Evolutionary conservation across 2,888 invertebrate genomes (phyloP).

Genomic region (Altica lythri): DNA sequence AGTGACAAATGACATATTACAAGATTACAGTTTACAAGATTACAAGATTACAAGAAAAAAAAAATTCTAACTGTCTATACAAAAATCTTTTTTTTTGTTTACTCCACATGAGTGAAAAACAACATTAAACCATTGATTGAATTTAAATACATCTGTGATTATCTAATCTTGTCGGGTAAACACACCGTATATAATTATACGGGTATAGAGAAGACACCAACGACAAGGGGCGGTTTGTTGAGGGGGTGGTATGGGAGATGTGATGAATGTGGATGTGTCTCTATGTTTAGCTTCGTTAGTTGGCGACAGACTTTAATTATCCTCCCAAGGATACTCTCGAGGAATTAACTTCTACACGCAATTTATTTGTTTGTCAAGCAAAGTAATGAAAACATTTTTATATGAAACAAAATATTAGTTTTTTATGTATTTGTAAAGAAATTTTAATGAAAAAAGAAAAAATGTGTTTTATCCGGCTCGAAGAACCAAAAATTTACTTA

Average conservation of each 20-base stretch:
- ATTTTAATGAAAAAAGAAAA: too few species aligned
- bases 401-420: too few species aligned
- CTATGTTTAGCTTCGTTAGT: slow-evolving; percentile 54
- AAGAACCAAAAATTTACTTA: too few species aligned
- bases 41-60: too few species aligned
- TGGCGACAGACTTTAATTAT: slow-evolving; percentile 57
- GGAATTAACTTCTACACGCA: slow-evolving; percentile 43
- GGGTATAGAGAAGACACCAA: slow-evolving; percentile 43
- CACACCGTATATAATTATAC: slow-evolving; percentile 53
- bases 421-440: too few species aligned
- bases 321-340: slow-evolving; percentile 55
- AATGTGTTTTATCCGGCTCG: too few species aligned
- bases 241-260: slow-evolving; percentile 35
- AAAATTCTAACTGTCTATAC: too few species aligned
- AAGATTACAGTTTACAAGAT: too few species aligned
- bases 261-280: slow-evolving; percentile 51
- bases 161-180: slow-evolving; percentile 53
- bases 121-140: slow-evolving; percentile 32
- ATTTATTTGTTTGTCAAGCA: too few species aligned
- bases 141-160: slow-evolving; percentile 40
- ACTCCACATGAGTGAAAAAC: slow-evolving; percentile 26
- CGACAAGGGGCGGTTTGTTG: slow-evolving; percentile 34
- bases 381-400: too few species aligned
- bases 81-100: slow-evolving; percentile 28
- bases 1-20: too few species aligned